Conservation (phyloP, 1,140 invertebrate species). For the Geopemphigus sp. region DNA sequence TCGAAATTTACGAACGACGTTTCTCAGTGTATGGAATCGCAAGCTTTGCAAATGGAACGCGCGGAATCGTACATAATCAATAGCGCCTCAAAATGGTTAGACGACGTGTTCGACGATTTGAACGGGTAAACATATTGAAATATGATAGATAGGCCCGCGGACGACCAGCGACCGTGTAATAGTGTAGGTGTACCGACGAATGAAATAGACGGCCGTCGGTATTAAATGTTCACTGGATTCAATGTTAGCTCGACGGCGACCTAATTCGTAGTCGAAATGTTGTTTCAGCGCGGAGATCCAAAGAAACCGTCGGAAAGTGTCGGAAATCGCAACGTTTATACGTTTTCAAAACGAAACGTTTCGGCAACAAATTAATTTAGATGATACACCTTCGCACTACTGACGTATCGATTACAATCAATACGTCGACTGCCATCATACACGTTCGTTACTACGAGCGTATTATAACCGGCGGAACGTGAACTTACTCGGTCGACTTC, state of each 20-base stretch:
- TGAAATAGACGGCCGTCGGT: too few species aligned
- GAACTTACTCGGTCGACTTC: too few species aligned
- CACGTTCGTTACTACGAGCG: too few species aligned
- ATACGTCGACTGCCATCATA: too few species aligned
- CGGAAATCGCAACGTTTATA: slow-evolving; percentile 32
- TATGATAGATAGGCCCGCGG: background rate
- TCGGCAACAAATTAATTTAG: background rate
- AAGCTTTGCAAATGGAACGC: background rate
- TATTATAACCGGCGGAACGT: too few species aligned
- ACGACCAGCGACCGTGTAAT: too few species aligned
- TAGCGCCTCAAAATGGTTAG: slow-evolving; percentile 6
- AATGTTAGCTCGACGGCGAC: too few species aligned
- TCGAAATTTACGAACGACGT: slow-evolving; percentile 17
- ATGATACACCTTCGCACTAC: too few species aligned
- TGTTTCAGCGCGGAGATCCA: background rate
- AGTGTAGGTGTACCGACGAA: too few species aligned
- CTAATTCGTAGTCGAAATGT: background rate
- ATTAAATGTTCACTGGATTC: too few species aligned
- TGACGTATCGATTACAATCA: too few species aligned
- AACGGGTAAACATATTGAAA: slow-evolving; percentile 1
- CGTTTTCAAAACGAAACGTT: slow-evolving; percentile 11
- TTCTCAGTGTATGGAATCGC: slow-evolving; percentile 26
- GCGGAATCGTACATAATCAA: background rate
- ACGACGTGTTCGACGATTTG: background rate
- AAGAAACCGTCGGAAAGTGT: slow-evolving; percentile 24